Percentiles rank a stretch among this genome's conserved stretches.
Evolutionary conservation across 2,888 invertebrate genomes (phyloP).

Genomic region (Ischnura elegans): DNA sequence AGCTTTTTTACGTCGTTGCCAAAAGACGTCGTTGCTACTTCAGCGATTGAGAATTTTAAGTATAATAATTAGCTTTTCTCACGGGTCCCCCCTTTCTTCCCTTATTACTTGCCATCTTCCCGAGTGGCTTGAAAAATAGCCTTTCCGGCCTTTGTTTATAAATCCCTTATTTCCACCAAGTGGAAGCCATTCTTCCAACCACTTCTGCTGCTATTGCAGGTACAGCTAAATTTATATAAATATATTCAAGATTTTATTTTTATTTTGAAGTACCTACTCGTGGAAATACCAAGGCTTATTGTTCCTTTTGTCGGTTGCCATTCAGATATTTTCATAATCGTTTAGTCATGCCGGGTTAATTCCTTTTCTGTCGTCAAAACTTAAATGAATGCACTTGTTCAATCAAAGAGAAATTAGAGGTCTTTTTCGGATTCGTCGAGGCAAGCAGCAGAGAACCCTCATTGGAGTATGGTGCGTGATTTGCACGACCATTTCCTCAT

Average conservation of each 20-base stretch:
- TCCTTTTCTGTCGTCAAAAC: background rate
- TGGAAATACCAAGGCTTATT: background rate
- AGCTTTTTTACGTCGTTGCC: background rate
- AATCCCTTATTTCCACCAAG: slow-evolving; percentile 51
- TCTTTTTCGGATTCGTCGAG: background rate
- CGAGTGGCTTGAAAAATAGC: background rate
- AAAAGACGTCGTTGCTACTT: background rate
- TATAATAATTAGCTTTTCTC: slow-evolving; percentile 55
- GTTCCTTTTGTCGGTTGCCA: background rate
- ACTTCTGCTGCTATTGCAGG: slow-evolving; percentile 25
- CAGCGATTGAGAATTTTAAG: background rate
- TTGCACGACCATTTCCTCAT: too few species aligned
- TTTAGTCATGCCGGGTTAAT: background rate
- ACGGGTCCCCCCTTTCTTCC: background rate
- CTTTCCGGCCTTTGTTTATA: slow-evolving; percentile 12
- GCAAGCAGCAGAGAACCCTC: background rate
- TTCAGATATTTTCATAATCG: background rate
- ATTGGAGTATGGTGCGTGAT: too few species aligned
- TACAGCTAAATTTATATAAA: background rate
- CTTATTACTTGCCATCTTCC: slow-evolving; percentile 11
- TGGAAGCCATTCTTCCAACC: slow-evolving; percentile 18
- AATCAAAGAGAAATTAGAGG: background rate
- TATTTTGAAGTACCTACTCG: background rate
- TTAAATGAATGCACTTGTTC: background rate
- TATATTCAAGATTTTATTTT: too few species aligned